Evolutionary conservation across 2,888 invertebrate genomes (phyloP).

Genomic region (Caenorhabditis afra): DNA sequence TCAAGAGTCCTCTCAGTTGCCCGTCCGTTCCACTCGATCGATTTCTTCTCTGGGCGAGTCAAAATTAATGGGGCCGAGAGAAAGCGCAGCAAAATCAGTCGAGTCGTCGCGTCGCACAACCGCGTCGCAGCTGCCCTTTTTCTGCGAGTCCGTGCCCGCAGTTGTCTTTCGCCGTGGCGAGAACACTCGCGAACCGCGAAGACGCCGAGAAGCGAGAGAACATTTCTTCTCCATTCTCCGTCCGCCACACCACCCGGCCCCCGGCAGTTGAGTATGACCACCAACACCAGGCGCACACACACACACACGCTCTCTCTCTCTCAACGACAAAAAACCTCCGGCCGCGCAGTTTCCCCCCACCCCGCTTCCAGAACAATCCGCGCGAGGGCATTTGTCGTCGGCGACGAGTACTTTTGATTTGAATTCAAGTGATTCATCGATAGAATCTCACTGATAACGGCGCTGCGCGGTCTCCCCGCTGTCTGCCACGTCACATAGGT

Average conservation of each 20-base stretch:
- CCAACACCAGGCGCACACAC: conserved; percentile 19
- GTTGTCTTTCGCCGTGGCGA: conserved; percentile 14
- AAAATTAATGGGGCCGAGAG: neutral
- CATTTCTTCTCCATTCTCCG: conserved; percentile 28
- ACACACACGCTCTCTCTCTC: too few relatives aligned
- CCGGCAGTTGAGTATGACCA: conserved; percentile 38
- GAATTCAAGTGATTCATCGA: neutral
- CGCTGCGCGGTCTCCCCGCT: neutral
- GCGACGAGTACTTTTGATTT: too few relatives aligned
- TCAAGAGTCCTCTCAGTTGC: too few relatives aligned
- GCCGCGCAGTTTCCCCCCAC: neutral
- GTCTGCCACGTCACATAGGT: conserved; percentile 34
- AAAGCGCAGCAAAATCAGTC: conserved; percentile 11
- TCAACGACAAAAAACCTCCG: neutral
- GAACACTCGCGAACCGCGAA: conserved; percentile 7
- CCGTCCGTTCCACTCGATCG: too few relatives aligned
- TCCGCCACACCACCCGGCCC: conserved; percentile 24
- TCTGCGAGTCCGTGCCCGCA: neutral
- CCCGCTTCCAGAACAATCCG: neutral
- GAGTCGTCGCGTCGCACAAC: conserved; percentile 40
- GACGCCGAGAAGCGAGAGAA: conserved; percentile 35
- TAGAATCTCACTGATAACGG: conserved; percentile 16
- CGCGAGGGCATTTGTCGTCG: neutral
- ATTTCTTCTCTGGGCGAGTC: neutral
- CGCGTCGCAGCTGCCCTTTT: conserved; percentile 40